phyloP scores from a whole-genome alignment of 1,140 invertebrate species.

The Polypedilum pembai region DNA sequence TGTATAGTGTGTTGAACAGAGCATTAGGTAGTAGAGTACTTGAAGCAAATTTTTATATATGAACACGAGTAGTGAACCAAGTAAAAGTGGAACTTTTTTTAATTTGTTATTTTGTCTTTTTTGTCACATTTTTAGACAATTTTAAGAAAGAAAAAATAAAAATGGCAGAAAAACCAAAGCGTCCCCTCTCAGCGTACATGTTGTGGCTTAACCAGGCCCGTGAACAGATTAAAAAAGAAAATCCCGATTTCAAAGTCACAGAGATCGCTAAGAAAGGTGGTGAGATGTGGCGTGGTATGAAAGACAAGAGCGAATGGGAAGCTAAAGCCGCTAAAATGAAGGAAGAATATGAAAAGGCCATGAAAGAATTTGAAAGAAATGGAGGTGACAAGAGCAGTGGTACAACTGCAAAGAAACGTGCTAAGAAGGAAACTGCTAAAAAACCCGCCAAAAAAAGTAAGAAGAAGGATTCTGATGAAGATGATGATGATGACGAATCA shows the following conservation, averaged over 20 bases:
- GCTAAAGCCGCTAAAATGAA: conserved; percentile 74
- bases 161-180: conserved; percentile 72
- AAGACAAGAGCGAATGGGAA: conserved; percentile 81
- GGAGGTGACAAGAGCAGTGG: conserved; percentile 51
- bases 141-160: conserved; percentile 44
- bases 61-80: background rate
- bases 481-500: conserved; percentile 42
- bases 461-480: conserved; percentile 44
- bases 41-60: conserved; percentile 9
- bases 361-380: conserved; percentile 79
- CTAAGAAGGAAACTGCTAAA: conserved; percentile 42
- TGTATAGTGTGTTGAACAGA: background rate
- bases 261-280: conserved; percentile 79
- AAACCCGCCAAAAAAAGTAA: conserved; percentile 45
- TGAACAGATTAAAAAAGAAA: conserved; percentile 63
- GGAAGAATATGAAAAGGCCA: conserved; percentile 75
- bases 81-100: background rate
- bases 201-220: conserved; percentile 69
- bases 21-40: background rate
- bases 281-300: conserved; percentile 71
- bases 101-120: conserved; percentile 21
- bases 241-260: conserved; percentile 64
- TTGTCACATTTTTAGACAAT: background rate
- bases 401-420: conserved; percentile 46
- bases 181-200: conserved; percentile 71